Percentiles rank a stretch among this genome's conserved stretches.
These are phyloP conservation scores for Trididemnum clinides DNA, from an alignment of 23 tunicate genomes.

Conservation along the genomic window DNA sequence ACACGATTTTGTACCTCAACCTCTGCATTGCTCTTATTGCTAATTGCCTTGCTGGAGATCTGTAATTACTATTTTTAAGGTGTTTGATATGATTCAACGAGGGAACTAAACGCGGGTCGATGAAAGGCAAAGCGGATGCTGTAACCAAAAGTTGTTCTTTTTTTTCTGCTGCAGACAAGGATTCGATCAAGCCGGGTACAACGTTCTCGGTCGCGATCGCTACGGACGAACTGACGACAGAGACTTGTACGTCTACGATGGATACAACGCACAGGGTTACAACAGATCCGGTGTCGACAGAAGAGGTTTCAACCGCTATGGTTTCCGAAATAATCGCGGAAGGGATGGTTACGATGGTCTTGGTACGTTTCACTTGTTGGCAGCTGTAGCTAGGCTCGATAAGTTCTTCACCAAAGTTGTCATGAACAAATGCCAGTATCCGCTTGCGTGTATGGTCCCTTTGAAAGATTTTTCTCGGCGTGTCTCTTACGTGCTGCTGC, in stretches of 20 bases:
- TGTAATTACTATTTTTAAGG: too few species aligned
- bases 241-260: conserved; percentile 45
- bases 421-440: too few species aligned
- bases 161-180: conserved; percentile 45
- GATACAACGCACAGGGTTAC: conserved; percentile 81
- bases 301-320: conserved; percentile 64
- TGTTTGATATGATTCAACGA: too few species aligned
- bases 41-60: too few species aligned
- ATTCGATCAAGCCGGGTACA: conserved; percentile 61
- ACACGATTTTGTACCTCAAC: too few species aligned
- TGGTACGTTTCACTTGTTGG: not conserved
- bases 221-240: conserved; percentile 53
- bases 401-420: too few species aligned
- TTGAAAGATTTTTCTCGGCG: too few species aligned
- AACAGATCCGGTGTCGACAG: conserved; percentile 68
- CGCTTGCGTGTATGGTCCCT: too few species aligned
- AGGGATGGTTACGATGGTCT: conserved; percentile 54
- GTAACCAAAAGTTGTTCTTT: not conserved
- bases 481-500: too few species aligned
- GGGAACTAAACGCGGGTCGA: too few species aligned
- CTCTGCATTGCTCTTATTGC: too few species aligned
- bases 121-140: not conserved
- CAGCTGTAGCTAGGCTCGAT: not conserved
- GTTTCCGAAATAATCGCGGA: conserved; percentile 49
- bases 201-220: conserved; percentile 58